Conservation (phyloP, 2,113 vertebrate species). For the Butorides virescens region DNA sequence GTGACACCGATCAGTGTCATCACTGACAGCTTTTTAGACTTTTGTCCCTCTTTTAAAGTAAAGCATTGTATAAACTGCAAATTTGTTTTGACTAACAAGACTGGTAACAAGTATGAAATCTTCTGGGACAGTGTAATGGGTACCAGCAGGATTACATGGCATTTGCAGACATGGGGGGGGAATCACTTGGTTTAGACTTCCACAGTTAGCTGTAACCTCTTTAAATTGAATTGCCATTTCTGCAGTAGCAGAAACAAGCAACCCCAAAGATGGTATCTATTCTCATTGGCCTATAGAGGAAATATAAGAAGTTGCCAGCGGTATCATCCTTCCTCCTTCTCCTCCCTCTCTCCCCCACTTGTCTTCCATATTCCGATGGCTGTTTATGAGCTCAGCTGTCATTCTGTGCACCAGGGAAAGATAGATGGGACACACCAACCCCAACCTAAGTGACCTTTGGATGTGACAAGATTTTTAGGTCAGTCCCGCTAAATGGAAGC, state of each 20-base stretch:
- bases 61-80: background rate
- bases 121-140: background rate
- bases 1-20: background rate
- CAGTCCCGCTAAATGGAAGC: constrained; percentile 79
- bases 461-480: constrained; percentile 86
- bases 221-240: background rate
- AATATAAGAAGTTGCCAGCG: background rate
- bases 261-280: background rate
- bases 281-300: background rate
- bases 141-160: background rate
- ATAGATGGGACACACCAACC: constrained; percentile 78
- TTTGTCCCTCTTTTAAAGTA: background rate
- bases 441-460: constrained; percentile 82
- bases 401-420: constrained; percentile 72
- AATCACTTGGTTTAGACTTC: background rate
- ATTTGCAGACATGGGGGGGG: background rate
- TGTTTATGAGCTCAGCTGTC: constrained; percentile 77
- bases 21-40: background rate
- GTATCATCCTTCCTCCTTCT: background rate
- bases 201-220: background rate
- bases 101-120: background rate
- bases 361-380: constrained; percentile 67
- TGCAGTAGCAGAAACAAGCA: background rate
- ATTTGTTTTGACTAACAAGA: background rate
- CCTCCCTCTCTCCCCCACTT: background rate